phyloP scores from a whole-genome alignment of 2,888 invertebrate species.

The Meiosimyza decipiens region DNA sequence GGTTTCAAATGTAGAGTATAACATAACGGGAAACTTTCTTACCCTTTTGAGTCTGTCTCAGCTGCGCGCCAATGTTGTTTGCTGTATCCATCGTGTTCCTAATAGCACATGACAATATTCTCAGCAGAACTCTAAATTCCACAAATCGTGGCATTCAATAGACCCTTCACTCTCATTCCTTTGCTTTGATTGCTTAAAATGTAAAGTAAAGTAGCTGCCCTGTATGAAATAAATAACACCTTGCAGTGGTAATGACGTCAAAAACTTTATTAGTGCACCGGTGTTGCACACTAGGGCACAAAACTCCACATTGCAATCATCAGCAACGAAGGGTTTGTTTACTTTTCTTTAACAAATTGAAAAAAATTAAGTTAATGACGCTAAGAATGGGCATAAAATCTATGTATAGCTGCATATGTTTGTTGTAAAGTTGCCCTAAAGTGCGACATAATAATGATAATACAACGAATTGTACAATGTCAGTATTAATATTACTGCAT shows the following conservation, averaged over 20 bases:
- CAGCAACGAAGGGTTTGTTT: not conserved
- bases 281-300: not conserved
- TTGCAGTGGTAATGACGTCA: conserved; percentile 20
- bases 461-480: not conserved
- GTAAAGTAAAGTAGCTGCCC: too few relatives aligned
- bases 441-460: conserved; percentile 8
- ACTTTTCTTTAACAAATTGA: not conserved
- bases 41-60: too few relatives aligned
- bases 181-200: too few relatives aligned
- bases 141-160: too few relatives aligned
- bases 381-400: not conserved
- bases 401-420: not conserved
- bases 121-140: too few relatives aligned
- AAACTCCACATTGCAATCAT: conserved; percentile 20
- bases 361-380: conserved; percentile 14
- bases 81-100: too few relatives aligned
- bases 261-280: conserved; percentile 5
- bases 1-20: too few relatives aligned
- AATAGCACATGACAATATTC: too few relatives aligned
- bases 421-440: not conserved
- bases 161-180: too few relatives aligned
- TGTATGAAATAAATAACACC: not conserved
- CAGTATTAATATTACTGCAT: too few relatives aligned
- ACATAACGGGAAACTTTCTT: too few relatives aligned
- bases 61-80: too few relatives aligned